Percentiles rank a stretch among this genome's conserved stretches.
Conservation (phyloP, 64 coral and sea anemone species). For the Cladopsammia gracilis region DNA sequence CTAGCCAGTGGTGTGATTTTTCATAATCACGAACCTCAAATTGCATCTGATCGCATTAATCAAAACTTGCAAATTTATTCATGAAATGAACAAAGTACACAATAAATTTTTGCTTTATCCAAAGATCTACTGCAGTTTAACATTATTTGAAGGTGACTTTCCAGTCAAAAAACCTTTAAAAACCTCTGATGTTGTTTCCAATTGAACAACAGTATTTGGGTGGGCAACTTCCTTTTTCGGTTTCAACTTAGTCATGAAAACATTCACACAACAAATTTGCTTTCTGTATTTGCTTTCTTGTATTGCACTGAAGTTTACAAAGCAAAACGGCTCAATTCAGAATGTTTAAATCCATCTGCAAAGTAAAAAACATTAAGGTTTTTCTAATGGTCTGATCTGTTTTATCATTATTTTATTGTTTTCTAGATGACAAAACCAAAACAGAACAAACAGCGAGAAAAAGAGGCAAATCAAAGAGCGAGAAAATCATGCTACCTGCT, state of each 20-base stretch:
- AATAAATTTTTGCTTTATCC: too few species aligned
- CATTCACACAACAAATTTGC: neutral
- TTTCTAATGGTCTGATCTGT: neutral
- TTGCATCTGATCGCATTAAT: slow-evolving; percentile 11
- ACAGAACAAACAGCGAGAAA: too few species aligned
- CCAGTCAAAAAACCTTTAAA: too few species aligned
- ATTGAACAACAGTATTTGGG: neutral
- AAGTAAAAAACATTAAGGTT: neutral
- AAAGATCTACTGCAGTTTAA: too few species aligned
- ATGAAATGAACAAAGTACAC: too few species aligned
- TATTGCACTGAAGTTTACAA: slow-evolving; percentile 6
- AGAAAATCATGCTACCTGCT: too few species aligned
- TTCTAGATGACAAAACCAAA: too few species aligned
- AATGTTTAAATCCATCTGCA: slow-evolving; percentile 13
- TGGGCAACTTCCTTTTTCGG: neutral
- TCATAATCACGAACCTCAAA: neutral
- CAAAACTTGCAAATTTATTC: neutral
- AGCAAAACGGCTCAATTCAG: neutral
- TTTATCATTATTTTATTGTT: neutral
- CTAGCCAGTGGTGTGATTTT: too few species aligned
- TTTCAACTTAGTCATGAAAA: neutral
- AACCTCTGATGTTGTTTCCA: too few species aligned
- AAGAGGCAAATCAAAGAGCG: too few species aligned
- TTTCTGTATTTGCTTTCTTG: neutral
- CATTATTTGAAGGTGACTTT: too few species aligned